Conservation (phyloP, 1,140 invertebrate species). For the Glossosoma conforme region DNA sequence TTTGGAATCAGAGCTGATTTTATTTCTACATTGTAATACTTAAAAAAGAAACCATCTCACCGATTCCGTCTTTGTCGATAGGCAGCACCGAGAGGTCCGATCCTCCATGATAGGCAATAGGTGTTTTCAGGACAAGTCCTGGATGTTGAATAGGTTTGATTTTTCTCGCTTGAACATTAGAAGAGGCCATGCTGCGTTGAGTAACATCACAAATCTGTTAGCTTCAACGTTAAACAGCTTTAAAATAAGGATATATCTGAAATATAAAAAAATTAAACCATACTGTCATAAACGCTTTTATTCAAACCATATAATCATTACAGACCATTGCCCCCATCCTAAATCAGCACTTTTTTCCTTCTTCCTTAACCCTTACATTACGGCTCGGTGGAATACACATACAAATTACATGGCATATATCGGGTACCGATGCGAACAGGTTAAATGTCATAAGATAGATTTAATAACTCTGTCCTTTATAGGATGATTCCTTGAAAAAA, state of each 20-base stretch:
- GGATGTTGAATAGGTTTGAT: conserved; percentile 73
- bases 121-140: conserved; percentile 69
- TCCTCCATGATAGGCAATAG: conserved; percentile 69
- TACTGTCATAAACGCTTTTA: too few relatives aligned
- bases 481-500: too few relatives aligned
- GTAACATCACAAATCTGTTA: conserved; percentile 16
- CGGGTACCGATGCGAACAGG: too few relatives aligned
- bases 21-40: neutral
- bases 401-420: too few relatives aligned
- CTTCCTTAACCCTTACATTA: too few relatives aligned
- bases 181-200: conserved; percentile 18
- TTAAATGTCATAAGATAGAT: too few relatives aligned
- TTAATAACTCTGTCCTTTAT: too few relatives aligned
- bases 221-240: neutral
- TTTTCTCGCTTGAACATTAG: conserved; percentile 41
- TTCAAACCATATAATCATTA: too few relatives aligned
- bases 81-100: conserved; percentile 65
- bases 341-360: too few relatives aligned
- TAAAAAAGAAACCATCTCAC: conserved; percentile 42
- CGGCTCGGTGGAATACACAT: too few relatives aligned
- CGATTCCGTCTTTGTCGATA: conserved; percentile 71
- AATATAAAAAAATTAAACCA: neutral
- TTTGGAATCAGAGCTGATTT: too few relatives aligned
- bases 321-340: too few relatives aligned
- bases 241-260: neutral